These are phyloP conservation scores for Operophtera brumata DNA, from an alignment of 2,888 invertebrate genomes.

Conservation along the genomic window DNA sequence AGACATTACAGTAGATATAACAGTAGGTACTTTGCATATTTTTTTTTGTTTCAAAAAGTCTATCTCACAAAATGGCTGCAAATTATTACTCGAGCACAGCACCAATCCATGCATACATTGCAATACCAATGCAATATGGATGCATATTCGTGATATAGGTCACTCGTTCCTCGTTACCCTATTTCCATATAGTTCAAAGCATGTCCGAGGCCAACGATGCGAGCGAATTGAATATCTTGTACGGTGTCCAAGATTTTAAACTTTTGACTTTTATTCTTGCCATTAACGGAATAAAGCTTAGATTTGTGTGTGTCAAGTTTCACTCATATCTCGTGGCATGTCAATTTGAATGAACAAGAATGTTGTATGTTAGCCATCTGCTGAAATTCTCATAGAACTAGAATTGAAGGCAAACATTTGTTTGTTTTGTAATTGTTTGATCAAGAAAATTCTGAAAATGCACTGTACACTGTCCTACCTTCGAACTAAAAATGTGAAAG, in stretches of 20 bases:
- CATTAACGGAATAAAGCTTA: slow-evolving; percentile 10
- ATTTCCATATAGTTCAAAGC: slow-evolving; percentile 40
- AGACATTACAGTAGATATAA: too few relatives aligned
- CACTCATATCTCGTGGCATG: slow-evolving; percentile 28
- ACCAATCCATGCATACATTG: slow-evolving; percentile 30
- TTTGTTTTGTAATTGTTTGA: too few relatives aligned
- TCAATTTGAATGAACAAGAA: slow-evolving; percentile 34
- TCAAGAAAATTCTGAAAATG: too few relatives aligned
- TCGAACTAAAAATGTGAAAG: too few relatives aligned
- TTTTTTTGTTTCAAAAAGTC: too few relatives aligned
- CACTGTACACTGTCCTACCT: too few relatives aligned
- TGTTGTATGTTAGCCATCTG: slow-evolving; percentile 22
- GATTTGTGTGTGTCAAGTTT: slow-evolving; percentile 6
- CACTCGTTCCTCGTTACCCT: slow-evolving; percentile 42
- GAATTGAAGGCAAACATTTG: too few relatives aligned
- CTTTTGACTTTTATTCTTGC: slow-evolving; percentile 18
- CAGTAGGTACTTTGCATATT: too few relatives aligned
- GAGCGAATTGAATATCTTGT: slow-evolving; percentile 47
- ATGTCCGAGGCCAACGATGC: slow-evolving; percentile 36
- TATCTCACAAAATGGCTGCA: slow-evolving; percentile 12
- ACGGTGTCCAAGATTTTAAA: slow-evolving; percentile 8
- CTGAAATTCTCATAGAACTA: slow-evolving; percentile 22
- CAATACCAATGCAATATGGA: slow-evolving; percentile 34
- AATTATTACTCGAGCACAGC: slow-evolving; percentile 14
- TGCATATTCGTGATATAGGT: slow-evolving; percentile 37